Evolutionary conservation across 1,140 invertebrate species (phyloP), one percentile per base, ranked within the genome.

Genomic region (silkworm (Bombyx mori)): DNA sequence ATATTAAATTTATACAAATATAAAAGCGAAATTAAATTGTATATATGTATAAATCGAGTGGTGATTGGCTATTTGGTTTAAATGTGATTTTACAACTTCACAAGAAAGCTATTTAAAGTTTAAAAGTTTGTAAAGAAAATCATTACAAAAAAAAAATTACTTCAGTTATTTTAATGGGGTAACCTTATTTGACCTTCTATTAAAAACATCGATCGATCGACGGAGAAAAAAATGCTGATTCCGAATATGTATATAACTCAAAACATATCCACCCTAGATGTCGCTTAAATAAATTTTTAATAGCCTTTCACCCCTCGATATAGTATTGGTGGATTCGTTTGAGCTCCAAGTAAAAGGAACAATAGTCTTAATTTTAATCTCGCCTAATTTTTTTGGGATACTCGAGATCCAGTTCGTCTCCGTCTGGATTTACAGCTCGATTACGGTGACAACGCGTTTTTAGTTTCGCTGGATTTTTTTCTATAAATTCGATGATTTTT

Each of bases 291-390:
- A 45, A 45, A 45, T 45, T 47, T 47, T 47, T 10, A 47, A 47
- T 10, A 47, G 45, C 45, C 8, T 12, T 10, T 47, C 8, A 47
- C n/a, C 45, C 8, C n/a, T 47, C n/a, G 8, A 47, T 9, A 47
- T 47, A 9, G 2, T 47, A 47, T 47, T 10, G n/a, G 45, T 35
- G 26, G 26, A 35, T 35, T 35, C 26, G 26, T 1, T 35, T 35
- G 26, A 35, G 68, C 63, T 62, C 56, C 58, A 63, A 71, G 52
- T 71, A 74, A 79, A 79, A 81, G 71, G 81, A 82, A 84, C 81
- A 84, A 84, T 84, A 77, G 79, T 75, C 68, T 79, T 79, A 81
- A 79, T 75, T 80, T 77, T 79, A 81, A 77, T 79, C 77, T 71
- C 65, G 72, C 61, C 65, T 75, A 54, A 56, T 61, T 77, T 78